Evolutionary conservation across 1,140 invertebrate species (phyloP), one percentile per base, ranked within the genome.

Genomic region (Amyelois transitella): DNA sequence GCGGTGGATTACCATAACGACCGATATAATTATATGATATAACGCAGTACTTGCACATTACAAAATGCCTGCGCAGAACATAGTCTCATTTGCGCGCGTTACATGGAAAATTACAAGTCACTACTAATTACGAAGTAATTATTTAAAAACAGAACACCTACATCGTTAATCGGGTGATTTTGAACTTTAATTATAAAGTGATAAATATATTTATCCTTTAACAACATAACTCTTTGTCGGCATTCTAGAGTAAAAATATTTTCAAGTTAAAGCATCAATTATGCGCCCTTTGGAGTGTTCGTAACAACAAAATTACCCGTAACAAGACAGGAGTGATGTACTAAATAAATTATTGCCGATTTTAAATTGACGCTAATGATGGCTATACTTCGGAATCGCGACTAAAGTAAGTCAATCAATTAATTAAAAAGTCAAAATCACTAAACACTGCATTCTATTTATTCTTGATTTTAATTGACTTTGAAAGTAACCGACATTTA

Each of bases 71-170:
- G 45, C 6, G 12, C 45, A 48, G 17, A 38, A 38, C 32, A n/a
- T n/a, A 19, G 45, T 48, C 18, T 48, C 45, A 48, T 48, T 48
- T 48, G 45, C 8, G 45, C 12, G 45, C 45, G 20, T 48, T 48
- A 48, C 45, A 21, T 48, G 45, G 45, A 48, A 48, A 48, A 48
- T 48, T 48, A 48, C 20, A 8, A 45, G 19, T 20, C 20, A n/a
- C 1, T 48, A 48, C 19, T 48, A 48, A 48, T 48, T 48, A 18
- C 45, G 10, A n/a, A 2, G 45, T 21, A 48, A 48, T 48, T 48
- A 48, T 48, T 48, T 48, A 22, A 20, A n/a, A 21, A 21, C 45
- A 21, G 45, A 20, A 48, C 20, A 20, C 45, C 20, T 21, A 48
- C 45, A 6, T 1, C 4, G 4, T 3, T 20, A 6, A 5, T 48